Evolutionary conservation across 2,888 invertebrate genomes (phyloP).

Genomic region (Amiota minor): DNA sequence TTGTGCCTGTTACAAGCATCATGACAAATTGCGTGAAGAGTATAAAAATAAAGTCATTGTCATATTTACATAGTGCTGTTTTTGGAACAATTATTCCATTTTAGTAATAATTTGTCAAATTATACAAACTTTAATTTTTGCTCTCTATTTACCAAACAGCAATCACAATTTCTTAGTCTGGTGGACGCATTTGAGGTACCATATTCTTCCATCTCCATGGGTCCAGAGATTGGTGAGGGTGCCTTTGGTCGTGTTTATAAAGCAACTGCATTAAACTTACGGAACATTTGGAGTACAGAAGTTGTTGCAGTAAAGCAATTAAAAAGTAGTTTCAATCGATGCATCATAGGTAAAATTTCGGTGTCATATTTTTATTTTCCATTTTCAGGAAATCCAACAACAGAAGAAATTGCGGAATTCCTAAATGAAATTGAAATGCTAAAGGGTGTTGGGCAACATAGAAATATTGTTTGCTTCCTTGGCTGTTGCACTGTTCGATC

Average conservation of each 20-base stretch:
- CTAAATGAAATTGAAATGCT: conserved; percentile 84
- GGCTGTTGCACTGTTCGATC: conserved; percentile 82
- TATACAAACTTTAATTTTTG: not conserved
- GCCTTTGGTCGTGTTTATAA: conserved; percentile 84
- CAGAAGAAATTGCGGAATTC: conserved; percentile 81
- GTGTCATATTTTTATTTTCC: not conserved
- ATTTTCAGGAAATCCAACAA: conserved; percentile 75
- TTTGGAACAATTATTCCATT: no score
- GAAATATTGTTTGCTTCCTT: conserved; percentile 81
- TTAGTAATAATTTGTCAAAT: no score
- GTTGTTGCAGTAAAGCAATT: conserved; percentile 84
- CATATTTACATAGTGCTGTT: no score
- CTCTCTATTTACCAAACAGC: conserved; percentile 48
- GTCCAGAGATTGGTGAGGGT: conserved; percentile 79
- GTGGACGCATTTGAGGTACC: conserved; percentile 70
- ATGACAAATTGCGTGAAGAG: no score
- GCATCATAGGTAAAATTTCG: not conserved
- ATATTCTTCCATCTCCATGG: conserved; percentile 67
- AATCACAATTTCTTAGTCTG: conserved; percentile 65
- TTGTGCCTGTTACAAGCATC: no score
- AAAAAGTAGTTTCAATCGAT: conserved; percentile 75
- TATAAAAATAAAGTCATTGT: no score
- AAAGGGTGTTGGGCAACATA: conserved; percentile 84
- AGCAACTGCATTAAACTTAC: conserved; percentile 77
- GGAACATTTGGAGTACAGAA: conserved; percentile 74